Evolutionary conservation across 2,113 vertebrate genomes (phyloP), one percentile per base, ranked within the genome.

Genomic region (Heterochromis multidens): DNA sequence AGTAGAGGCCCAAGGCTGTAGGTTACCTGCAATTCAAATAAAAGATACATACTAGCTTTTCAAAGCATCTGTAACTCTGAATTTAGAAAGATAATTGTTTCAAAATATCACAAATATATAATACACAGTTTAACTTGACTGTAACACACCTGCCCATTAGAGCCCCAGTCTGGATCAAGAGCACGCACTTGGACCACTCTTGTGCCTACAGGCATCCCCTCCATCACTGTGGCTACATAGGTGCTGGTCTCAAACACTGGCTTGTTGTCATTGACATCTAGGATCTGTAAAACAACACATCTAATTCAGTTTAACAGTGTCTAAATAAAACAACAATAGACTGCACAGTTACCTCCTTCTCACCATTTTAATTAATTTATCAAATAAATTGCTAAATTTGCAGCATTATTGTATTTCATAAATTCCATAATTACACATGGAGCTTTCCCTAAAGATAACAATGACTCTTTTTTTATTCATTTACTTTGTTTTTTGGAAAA

Each of bases 261-360:
- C 63, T 96, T 97, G 95, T 99, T 99, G 95, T 99, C 98, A 84
- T 99, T 99, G 77, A 99, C 88, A 86, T 99, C 99, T 12, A 99
- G 87, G 23, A 95, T 81, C 95, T 95, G 81, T 33, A 79, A 78
- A 70, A 74, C 5, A 31, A 86, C n/a, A 81, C 79, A 76, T 33
- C 19, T 29, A 33, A 80, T 33, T 77, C 25, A 16, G 14, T 2
- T 35, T 12, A 27, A 27, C 8, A 82, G 56, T 74, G 57, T 23
- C 14, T 56, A n/a, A 70, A 61, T 56, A 2, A 21, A 37, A 59
- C 14, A 49, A 17, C 8, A 67, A 40, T 80, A 72, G 0, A 78
- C 6, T 23, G 43, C 5, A 60, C 54, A 7, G 40, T n/a, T 37
- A 17, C 33, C 6, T 14, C 9, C 6, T 25, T 46, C 52, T 80